Evolutionary conservation across 2,888 invertebrate genomes (phyloP).

Genomic region (Xanthorhoe spadicearia): DNA sequence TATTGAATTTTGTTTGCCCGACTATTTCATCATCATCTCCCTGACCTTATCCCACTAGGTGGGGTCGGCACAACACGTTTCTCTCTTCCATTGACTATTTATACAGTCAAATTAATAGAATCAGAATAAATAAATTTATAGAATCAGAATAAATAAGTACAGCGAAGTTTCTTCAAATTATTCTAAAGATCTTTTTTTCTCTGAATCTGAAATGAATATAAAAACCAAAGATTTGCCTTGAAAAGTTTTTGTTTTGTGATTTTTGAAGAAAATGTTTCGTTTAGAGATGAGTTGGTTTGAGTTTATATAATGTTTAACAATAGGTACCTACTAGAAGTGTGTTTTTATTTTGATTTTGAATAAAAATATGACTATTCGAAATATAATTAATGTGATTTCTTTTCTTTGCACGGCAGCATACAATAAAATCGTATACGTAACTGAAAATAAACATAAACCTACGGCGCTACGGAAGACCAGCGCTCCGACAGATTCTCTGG

Average conservation of each 20-base stretch:
- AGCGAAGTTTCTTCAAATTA: background rate
- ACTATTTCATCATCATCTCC: too few relatives aligned
- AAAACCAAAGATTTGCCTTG: background rate
- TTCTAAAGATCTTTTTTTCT: background rate
- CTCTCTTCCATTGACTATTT: too few relatives aligned
- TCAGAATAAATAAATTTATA: background rate
- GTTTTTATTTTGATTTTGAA: too few relatives aligned
- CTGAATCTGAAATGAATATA: background rate
- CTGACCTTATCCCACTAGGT: too few relatives aligned
- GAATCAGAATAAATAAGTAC: background rate
- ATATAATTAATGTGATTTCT: too few relatives aligned
- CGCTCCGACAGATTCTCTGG: too few relatives aligned
- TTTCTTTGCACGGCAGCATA: too few relatives aligned
- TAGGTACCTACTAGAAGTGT: background rate
- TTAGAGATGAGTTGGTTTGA: background rate
- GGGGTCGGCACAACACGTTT: too few relatives aligned
- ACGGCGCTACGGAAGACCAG: too few relatives aligned
- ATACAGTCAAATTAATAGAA: conserved; percentile 2
- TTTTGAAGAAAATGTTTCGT: background rate
- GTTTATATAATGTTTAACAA: background rate
- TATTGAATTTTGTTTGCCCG: background rate
- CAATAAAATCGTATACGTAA: too few relatives aligned
- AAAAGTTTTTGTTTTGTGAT: conserved; percentile 1
- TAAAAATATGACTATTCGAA: too few relatives aligned
- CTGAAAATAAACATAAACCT: too few relatives aligned